Base-by-base conservation (phyloP, 2,888 invertebrate genomes). In the Drosophila aldrichi region DNA sequence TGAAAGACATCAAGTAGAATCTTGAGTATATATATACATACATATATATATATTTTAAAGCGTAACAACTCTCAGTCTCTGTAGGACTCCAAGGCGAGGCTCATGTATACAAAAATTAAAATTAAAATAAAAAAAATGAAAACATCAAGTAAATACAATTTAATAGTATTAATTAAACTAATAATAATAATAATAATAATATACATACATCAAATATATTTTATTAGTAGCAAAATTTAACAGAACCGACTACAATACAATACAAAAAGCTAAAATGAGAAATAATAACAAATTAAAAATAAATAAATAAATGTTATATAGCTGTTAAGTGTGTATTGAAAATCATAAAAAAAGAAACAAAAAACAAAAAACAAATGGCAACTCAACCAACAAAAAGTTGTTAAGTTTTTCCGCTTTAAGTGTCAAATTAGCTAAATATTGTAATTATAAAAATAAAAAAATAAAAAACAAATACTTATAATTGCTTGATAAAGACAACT, bases 371-470 rank as follows among this genome's bases (percentile, higher is more conserved):
- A 22, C 1, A 43, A 57, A 69, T 64, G 67, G 75, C 79, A 88
- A 85, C 77, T 76, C 73, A 64, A 74, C 73, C 74, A 65, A 75
- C 65, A 58, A 69, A 70, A 79, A 82, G 83, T 90, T 90, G 91
- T 90, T 90, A 90, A 90, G 90, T 90, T 87, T 80, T 89, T 89
- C 90, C 88, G 87, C 87, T 87, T 89, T 90, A 81, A 85, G 86
- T 87, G 87, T 87, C 87, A 87, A 87, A 90, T 86, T 87, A 87
- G 90, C 90, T 86, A 87, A 87, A 74, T 73, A 85, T 82, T 85
- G 82, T 88, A 77, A 82, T 89, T 83, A 82, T 61, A 70, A 87
- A 75, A 70, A 69, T 41, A 43, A 44, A 61, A 61, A 32, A 22
- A 22, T 2, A 22, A 22, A 22, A 58, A 48, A 2, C 9, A 46